Conservation (phyloP, 2,797 vertebrate species). For the Coluber constrictor region DNA sequence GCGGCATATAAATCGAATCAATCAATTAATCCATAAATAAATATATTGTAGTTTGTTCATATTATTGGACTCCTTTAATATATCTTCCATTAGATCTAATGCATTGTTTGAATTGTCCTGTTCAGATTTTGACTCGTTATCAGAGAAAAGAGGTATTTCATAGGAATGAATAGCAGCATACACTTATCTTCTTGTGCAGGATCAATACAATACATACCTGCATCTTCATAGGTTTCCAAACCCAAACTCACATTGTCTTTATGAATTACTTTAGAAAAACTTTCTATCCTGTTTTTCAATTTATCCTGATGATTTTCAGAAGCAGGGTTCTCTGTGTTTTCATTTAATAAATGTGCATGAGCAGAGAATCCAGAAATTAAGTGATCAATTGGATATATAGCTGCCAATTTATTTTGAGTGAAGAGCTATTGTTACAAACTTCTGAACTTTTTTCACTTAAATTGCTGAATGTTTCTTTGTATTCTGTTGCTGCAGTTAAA, state of each 20-base stretch:
- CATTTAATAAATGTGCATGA: background rate
- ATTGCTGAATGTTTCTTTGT: background rate
- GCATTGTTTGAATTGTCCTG: conserved; percentile 9
- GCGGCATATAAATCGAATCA: too few species aligned
- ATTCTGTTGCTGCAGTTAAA: background rate
- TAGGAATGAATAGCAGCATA: conserved; percentile 56
- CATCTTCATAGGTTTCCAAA: conserved; percentile 33
- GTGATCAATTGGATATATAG: background rate
- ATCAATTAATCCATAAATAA: too few species aligned
- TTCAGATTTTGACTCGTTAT: conserved; percentile 23
- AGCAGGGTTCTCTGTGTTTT: background rate
- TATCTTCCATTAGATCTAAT: conserved; percentile 42
- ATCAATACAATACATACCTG: conserved; percentile 46
- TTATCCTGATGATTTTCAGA: conserved; percentile 19
- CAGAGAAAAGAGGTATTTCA: conserved; percentile 27
- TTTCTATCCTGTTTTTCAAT: conserved; percentile 33
- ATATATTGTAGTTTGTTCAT: conserved; percentile 13
- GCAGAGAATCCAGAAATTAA: background rate
- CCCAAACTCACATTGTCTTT: conserved; percentile 42
- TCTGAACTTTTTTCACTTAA: conserved; percentile 20
- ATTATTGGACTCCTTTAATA: conserved; percentile 16
- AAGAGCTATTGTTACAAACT: background rate
- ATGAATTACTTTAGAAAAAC: conserved; percentile 27
- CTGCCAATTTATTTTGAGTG: background rate
- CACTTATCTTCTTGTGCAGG: conserved; percentile 53